A percentile compares a stretch with the other conserved stretches of the same genome.
These are phyloP conservation scores for Pomatorhinus ruficollis DNA, from an alignment of 2,113 vertebrate species.

Conservation along the genomic window DNA sequence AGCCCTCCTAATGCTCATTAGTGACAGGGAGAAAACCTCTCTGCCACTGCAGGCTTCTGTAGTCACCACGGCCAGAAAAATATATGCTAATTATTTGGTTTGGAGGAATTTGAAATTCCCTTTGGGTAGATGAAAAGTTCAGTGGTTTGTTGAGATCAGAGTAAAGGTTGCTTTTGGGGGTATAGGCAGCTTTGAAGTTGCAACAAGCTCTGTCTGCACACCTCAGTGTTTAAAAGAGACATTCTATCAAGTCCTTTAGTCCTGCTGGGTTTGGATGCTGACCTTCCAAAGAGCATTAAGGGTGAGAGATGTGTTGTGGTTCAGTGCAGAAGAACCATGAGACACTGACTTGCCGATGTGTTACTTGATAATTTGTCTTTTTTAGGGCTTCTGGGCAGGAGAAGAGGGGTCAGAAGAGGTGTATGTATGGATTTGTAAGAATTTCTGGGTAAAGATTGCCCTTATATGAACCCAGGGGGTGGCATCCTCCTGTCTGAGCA, in stretches of 20 bases:
- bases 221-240: not conserved
- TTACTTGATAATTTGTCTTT: not conserved
- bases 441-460: not conserved
- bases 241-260: not conserved
- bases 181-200: not conserved
- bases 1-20: not conserved
- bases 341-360: not conserved
- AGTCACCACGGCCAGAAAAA: not conserved
- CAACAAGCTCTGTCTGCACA: not conserved
- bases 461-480: not conserved
- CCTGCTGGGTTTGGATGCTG: not conserved
- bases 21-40: not conserved
- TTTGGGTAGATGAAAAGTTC: not conserved
- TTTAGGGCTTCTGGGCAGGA: not conserved
- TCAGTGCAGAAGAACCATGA: not conserved
- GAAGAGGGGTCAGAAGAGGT: not conserved
- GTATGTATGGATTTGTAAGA: not conserved
- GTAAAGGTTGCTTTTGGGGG: not conserved
- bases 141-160: not conserved
- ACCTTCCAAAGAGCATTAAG: not conserved
- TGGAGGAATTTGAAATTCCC: not conserved
- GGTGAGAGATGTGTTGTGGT: not conserved
- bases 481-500: not conserved
- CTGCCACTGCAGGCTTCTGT: not conserved
- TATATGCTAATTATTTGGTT: not conserved